Evolutionary conservation across 2,113 vertebrate species (phyloP).

Genomic region (Hyla sarda): DNA sequence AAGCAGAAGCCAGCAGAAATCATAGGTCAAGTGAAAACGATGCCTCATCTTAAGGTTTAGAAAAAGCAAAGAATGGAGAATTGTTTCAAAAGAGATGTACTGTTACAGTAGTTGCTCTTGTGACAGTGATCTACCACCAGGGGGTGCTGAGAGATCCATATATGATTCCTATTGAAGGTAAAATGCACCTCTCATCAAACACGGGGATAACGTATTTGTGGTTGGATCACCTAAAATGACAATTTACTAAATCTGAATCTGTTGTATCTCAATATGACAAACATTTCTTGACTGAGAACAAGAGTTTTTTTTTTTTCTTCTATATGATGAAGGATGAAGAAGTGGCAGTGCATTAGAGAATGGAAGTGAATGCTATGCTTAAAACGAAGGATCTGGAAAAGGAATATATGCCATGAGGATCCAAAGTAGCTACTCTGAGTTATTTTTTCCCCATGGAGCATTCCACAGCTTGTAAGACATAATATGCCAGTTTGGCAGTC

Average conservation of each 20-base stretch:
- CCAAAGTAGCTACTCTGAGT: no score
- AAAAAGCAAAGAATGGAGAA: slow-evolving; percentile 8
- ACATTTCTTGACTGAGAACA: no score
- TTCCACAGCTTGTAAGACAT: no score
- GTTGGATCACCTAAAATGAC: background rate
- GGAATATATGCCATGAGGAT: no score
- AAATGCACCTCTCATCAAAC: background rate
- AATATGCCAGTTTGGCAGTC: no score
- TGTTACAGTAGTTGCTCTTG: background rate
- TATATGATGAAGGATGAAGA: background rate
- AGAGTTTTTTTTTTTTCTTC: no score
- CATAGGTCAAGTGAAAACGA: slow-evolving; percentile 63
- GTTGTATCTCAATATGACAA: background rate
- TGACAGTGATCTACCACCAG: background rate
- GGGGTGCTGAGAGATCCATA: background rate
- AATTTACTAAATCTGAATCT: background rate
- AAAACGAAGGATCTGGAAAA: no score
- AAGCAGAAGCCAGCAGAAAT: slow-evolving; percentile 65
- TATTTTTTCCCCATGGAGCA: no score
- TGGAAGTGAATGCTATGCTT: no score
- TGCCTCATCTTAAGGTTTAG: slow-evolving; percentile 31
- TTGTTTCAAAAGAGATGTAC: background rate
- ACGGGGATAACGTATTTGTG: background rate
- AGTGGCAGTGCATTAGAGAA: background rate
- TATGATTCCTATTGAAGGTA: background rate